phyloP scores from a whole-genome alignment of 1,140 invertebrate species.

The Drosophila yakuba region DNA sequence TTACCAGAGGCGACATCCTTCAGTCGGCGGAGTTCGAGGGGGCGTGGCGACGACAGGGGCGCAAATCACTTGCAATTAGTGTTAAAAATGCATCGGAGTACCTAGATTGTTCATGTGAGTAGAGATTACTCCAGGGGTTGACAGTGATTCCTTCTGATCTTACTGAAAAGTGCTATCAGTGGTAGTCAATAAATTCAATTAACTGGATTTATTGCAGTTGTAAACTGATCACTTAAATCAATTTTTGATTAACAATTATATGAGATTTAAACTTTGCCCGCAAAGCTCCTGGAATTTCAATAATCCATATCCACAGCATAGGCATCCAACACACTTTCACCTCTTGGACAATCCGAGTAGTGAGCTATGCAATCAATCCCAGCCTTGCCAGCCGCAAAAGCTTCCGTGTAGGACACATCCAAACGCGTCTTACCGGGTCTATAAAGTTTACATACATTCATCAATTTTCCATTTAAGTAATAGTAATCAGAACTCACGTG shows the following conservation, averaged over 20 bases:
- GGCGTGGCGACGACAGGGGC: slow-evolving; percentile 24
- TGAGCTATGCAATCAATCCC: slow-evolving; percentile 63
- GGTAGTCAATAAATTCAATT: slow-evolving; percentile 1
- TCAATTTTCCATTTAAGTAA: neutral
- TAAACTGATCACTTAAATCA: neutral
- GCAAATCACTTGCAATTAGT: slow-evolving; percentile 51
- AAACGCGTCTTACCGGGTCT: slow-evolving; percentile 68
- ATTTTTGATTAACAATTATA: too few species aligned
- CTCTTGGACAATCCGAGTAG: slow-evolving; percentile 53
- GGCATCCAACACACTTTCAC: slow-evolving; percentile 63
- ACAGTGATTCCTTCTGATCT: slow-evolving; percentile 24
- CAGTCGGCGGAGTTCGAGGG: neutral
- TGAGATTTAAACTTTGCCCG: too few species aligned
- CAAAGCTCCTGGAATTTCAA: neutral
- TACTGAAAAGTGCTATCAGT: slow-evolving; percentile 10
- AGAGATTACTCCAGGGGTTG: slow-evolving; percentile 20
- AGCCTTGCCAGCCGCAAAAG: slow-evolving; percentile 54
- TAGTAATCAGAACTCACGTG: slow-evolving; percentile 53
- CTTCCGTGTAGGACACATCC: slow-evolving; percentile 50
- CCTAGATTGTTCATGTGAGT: slow-evolving; percentile 8
- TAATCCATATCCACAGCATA: slow-evolving; percentile 48
- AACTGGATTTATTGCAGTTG: slow-evolving; percentile 1
- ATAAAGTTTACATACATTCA: neutral
- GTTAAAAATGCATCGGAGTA: slow-evolving; percentile 35
- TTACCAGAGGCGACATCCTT: slow-evolving; percentile 21